Evolutionary conservation across 1,140 invertebrate genomes (phyloP), one percentile per base, ranked within the genome.

Genomic region (Hycleus cichorii): DNA sequence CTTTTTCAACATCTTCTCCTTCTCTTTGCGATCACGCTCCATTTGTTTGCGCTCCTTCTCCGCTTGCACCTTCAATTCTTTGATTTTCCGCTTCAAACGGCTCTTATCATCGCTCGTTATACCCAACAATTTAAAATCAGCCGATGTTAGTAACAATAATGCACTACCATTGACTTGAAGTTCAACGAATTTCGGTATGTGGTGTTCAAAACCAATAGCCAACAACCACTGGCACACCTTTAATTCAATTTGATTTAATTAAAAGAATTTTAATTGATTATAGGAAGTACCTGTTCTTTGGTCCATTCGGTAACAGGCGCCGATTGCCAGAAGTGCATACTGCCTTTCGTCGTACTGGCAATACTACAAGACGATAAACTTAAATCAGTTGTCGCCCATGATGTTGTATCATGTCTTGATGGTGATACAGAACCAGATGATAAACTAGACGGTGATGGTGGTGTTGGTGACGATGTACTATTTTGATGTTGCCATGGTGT

Each of bases 141-240:
- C 83, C 1, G 91, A 91, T 67, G 93, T 92, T 26, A 97, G 77
- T 58, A 86, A 81, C 25, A 96, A 72, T 18, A 97, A 77, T 46
- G 87, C 84, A 24, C 82, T 78, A 7, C 95, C 95, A 69, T 89
- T 88, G 32, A 97, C 87, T 64, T 86, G 85, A 64, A 89, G 84
- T 60, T 93, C 88, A 46, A 87, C 81, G 73, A 97, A 95, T 62
- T 86, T 84, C 12, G 86, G 78, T 49, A 89, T 86, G 72, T 93
- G 89, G 46, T 90, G 83, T 64, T 95, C 91, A 70, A 96, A 73
- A 27, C 90, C 87, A 46, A 91, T 77, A 8, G 81, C 82, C 59
- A 88, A 79, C 44, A 96, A 77, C 92, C 93, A 95, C 70, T 94
- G 90, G 72, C 88, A 89, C 2, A 95, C 91, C 89, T 69, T 52